Evolutionary conservation across 2,888 invertebrate genomes (phyloP).

Genomic region (Lithophane ornitopus): DNA sequence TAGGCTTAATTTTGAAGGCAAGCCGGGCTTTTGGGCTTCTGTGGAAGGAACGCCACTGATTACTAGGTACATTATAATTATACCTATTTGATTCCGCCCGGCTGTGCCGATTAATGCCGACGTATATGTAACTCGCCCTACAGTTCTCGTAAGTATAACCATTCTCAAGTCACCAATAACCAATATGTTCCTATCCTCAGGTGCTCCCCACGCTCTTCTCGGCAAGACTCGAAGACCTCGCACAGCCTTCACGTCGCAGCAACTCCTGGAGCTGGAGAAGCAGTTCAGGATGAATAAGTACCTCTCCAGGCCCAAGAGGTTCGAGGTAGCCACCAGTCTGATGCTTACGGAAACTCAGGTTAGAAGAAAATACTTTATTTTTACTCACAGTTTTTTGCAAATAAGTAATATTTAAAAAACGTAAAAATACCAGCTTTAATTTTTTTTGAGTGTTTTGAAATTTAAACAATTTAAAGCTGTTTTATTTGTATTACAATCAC

Average conservation of each 20-base stretch:
- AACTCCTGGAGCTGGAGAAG: constrained; percentile 98
- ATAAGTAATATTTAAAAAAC: too few species aligned
- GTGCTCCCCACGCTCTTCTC: constrained; percentile 92
- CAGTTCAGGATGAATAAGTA: constrained; percentile 99
- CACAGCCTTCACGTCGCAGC: constrained; percentile 99
- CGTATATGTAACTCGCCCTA: too few species aligned
- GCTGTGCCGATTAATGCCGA: too few species aligned
- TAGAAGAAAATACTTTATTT: constrained; percentile 69
- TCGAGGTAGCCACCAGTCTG: constrained; percentile 99
- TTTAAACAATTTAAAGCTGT: neutral
- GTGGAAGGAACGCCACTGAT: too few species aligned
- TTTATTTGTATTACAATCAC: neutral
- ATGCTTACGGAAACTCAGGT: constrained; percentile 99
- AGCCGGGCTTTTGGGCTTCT: too few species aligned
- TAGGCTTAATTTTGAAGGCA: too few species aligned
- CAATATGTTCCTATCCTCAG: constrained; percentile 66
- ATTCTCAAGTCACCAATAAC: neutral
- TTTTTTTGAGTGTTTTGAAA: too few species aligned
- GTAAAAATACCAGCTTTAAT: too few species aligned
- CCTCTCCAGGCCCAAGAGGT: constrained; percentile 98
- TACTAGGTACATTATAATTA: too few species aligned
- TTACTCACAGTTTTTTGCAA: too few species aligned
- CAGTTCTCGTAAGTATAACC: too few species aligned
- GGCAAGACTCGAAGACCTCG: constrained; percentile 94
- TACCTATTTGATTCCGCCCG: too few species aligned